Base-by-base conservation (phyloP, 2,113 vertebrate genomes). In the Clarias magur region DNA sequence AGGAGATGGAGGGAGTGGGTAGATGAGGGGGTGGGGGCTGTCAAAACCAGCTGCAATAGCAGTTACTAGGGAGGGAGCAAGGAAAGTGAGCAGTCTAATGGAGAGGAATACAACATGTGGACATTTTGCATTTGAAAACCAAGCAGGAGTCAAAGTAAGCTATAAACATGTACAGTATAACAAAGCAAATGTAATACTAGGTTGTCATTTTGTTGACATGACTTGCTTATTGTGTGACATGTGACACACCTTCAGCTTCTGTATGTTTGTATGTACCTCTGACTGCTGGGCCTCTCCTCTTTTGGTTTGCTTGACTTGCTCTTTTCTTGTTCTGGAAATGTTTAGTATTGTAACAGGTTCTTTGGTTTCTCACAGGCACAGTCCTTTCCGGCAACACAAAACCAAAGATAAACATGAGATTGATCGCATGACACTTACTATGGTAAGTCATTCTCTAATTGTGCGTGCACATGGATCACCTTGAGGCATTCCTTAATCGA, bases 331-430 rank as follows among this genome's bases (percentile, higher is more conserved):
- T 76, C 6, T 73, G 48, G 48, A 48, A 48, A 48, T 48, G 25
- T 70, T 73, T 13, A 67, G 53, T 79, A 57, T 34, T 59, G 19
- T 80, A 89, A 84, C 68, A 53, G 83, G 65, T 68, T 80, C 10
- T 90, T 83, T 89, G 87, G 42, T n/a, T 88, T 48, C 53, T 85
- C 57, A 62, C 72, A 99, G 98, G 73, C 98, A 99, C 96, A 99
- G 98, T 93, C 98, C 98, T 65, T 99, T 99, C 95, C 95, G 98
- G 85, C 98, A 99, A 89, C 98, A 99, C 94, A 99, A 99, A 96
- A 99, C 98, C 96, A 99, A 99, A 97, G 98, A 99, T 89, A 99
- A 99, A 95, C 98, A 99, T 0, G 98, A 99, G 94, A 99, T 99
- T 0, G 98, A 99, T 95, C 96, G 98, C 87, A 98, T 99, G 98